Evolutionary conservation across 2,113 vertebrate genomes (phyloP).

Genomic region (Sinocyclocheilus anophthalmus): DNA sequence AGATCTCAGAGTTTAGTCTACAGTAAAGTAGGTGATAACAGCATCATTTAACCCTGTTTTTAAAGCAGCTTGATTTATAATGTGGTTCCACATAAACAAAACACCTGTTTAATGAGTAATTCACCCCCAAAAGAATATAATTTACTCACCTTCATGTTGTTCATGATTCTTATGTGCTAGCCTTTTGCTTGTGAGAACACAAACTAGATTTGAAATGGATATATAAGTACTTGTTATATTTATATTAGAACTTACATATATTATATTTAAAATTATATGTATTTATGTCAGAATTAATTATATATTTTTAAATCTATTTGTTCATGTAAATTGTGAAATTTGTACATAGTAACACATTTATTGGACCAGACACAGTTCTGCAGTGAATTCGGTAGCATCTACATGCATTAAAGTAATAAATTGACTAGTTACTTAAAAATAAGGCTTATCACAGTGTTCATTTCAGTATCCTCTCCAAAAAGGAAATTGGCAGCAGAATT

Average conservation of each 20-base stretch:
- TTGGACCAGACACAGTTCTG: neutral
- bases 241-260: neutral
- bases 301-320: too few species aligned
- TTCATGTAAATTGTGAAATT: too few species aligned
- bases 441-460: constrained; percentile 5
- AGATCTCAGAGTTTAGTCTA: constrained; percentile 38
- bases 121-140: neutral
- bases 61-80: neutral
- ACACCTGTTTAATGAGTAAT: neutral
- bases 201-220: neutral
- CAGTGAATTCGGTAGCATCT: neutral
- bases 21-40: constrained; percentile 33
- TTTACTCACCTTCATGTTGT: neutral
- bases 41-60: constrained; percentile 34
- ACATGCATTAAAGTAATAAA: neutral
- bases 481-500: neutral
- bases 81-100: neutral
- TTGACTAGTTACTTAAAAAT: neutral
- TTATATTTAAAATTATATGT: neutral
- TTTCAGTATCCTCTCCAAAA: neutral
- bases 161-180: neutral
- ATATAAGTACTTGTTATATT: neutral
- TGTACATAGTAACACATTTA: neutral
- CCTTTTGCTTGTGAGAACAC: neutral
- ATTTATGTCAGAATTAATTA: too few species aligned